A percentile compares a stretch with the other conserved stretches of the same genome.
Conservation (phyloP, 2,113 vertebrate species). For the Tympanuchus pallidicinctus region DNA sequence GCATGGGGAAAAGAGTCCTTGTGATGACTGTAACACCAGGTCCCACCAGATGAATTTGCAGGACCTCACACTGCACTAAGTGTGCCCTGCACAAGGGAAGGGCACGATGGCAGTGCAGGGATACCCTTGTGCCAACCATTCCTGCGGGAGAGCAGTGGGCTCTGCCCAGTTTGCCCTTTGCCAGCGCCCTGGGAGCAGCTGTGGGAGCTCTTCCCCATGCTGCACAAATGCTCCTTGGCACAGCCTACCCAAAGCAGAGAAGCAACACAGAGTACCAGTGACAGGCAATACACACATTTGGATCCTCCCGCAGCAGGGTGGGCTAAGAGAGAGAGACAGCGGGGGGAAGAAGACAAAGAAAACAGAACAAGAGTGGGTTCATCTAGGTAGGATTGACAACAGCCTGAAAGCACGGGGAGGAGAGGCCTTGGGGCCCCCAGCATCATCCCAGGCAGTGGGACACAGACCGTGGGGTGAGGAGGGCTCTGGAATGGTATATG, state of each 20-base stretch:
- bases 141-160: background rate
- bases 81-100: background rate
- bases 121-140: background rate
- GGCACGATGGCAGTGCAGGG: background rate
- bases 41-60: background rate
- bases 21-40: background rate
- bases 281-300: conserved; percentile 85
- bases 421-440: background rate
- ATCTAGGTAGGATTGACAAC: conserved; percentile 32
- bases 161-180: background rate
- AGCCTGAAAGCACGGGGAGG: background rate
- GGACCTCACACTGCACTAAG: background rate
- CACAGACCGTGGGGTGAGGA: background rate
- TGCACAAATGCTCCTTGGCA: conserved; percentile 22
- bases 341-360: conserved; percentile 73
- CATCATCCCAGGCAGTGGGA: background rate
- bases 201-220: conserved; percentile 12
- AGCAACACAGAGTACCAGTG: conserved; percentile 70
- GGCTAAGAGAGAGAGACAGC: conserved; percentile 74
- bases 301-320: conserved; percentile 82
- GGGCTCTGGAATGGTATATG: background rate
- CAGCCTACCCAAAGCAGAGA: conserved; percentile 65
- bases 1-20: conserved; percentile 12
- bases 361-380: conserved; percentile 76
- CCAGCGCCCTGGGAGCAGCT: background rate